Evolutionary conservation across 2,797 vertebrate genomes (phyloP), one percentile per base, ranked within the genome.

Genomic region (Propithecus deckenii): DNA sequence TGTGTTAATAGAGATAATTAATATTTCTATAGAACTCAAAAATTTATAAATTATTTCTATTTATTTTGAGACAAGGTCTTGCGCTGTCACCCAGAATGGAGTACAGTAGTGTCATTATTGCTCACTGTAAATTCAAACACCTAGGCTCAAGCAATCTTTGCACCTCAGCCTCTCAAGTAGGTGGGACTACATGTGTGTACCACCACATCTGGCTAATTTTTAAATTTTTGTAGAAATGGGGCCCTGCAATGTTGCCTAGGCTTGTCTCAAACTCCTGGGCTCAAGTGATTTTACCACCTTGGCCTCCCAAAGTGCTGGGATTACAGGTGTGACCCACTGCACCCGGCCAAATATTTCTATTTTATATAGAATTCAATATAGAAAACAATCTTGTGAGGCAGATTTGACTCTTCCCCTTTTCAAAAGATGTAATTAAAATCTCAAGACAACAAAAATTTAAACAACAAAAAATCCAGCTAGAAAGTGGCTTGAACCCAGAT

Each of bases 391-490:
- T 15, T 74, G 50, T 93, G 25, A 84, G n/a, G 30, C 50, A 76
- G 46, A 91, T 76, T 93, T 65, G 28, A 86, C n/a, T 63, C 30
- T 71, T 13, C 30, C 8, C 61, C 20, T 95, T 75, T 89, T 79
- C 78, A 79, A 96, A 97, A 35, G 13, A 93, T 91, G 5, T 15
- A 55, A 90, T 63, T 79, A 93, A 92, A 87, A 95, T 95, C 65
- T 71, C 25, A 91, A 89, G 32, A 38, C 2, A 80, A 22, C 9
- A 83, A 57, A 48, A 76, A 52, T 10, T 48, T 13, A 93, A 88
- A 23, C 17, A 59, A 32, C 23, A 59, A 32, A 1, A 32, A 80
- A 52, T 74, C 17, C 18, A 86, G n/a, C 46, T 59, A 9, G 30
- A 80, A 89, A 78, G 17, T 32, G 52, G 2, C 86, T 84, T 91